Evolutionary conservation across 2,797 vertebrate species (phyloP).

Genomic region (Sebastes aleutianus): DNA sequence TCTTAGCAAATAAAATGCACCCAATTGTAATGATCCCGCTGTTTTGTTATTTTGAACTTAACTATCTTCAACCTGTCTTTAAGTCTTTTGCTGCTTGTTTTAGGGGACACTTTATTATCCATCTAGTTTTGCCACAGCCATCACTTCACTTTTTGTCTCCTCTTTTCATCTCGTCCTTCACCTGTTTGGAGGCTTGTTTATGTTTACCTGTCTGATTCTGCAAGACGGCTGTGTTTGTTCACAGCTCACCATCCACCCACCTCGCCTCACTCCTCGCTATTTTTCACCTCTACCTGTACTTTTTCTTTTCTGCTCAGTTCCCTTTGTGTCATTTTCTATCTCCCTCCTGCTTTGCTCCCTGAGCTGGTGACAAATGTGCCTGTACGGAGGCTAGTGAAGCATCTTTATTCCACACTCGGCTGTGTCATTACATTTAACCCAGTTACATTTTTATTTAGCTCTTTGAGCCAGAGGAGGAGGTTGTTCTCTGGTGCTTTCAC

Average conservation of each 20-base stretch:
- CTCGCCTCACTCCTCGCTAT: neutral
- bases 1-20: neutral
- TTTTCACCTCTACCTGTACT: slow-evolving; percentile 23
- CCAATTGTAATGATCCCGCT: neutral
- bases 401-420: slow-evolving; percentile 42
- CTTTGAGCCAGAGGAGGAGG: neutral
- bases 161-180: neutral
- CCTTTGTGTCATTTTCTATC: slow-evolving; percentile 11
- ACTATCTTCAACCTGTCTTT: neutral
- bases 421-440: slow-evolving; percentile 56
- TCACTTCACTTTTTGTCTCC: neutral
- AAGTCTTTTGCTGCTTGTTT: fast-evolving
- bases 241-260: neutral
- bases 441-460: slow-evolving; percentile 39
- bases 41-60: neutral
- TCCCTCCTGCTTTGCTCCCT: slow-evolving; percentile 16
- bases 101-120: neutral
- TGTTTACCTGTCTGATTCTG: neutral
- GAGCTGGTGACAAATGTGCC: slow-evolving; percentile 60
- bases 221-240: neutral
- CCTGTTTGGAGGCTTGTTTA: slow-evolving; percentile 11
- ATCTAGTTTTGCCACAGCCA: neutral
- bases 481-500: neutral
- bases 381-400: slow-evolving; percentile 40
- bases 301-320: neutral